A percentile compares a stretch with the other conserved stretches of the same genome.
Conservation (phyloP, 1,140 invertebrate genomes). For the Archivesica marissinica region DNA sequence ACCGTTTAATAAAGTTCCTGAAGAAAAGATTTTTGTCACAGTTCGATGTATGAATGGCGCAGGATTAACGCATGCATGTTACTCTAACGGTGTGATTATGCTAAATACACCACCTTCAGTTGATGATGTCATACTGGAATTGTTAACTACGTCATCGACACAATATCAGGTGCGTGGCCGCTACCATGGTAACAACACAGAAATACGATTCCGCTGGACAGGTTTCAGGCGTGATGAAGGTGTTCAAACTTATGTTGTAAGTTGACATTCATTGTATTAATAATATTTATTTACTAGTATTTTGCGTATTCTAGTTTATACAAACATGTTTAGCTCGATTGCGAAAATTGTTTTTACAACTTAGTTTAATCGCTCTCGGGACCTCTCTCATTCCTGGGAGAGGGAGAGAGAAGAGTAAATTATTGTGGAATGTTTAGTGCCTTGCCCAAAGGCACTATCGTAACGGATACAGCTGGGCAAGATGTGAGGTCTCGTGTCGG, state of each 20-base stretch:
- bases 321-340: not conserved
- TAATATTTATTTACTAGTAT: not conserved
- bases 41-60: constrained; percentile 39
- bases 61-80: not conserved
- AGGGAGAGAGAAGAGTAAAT: not conserved
- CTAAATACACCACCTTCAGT: not conserved
- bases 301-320: not conserved
- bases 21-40: constrained; percentile 15
- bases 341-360: not conserved
- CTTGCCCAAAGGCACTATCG: too few relatives aligned
- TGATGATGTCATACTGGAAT: not conserved
- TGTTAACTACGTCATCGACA: not conserved
- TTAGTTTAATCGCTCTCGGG: too few relatives aligned
- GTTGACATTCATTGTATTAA: not conserved
- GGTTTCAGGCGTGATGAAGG: constrained; percentile 39
- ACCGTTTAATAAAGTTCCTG: not conserved
- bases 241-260: constrained; percentile 37
- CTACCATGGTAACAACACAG: constrained; percentile 29
- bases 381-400: not conserved
- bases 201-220: constrained; percentile 34
- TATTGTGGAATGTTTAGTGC: not conserved
- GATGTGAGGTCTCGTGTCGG: too few relatives aligned
- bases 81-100: constrained; percentile 22
- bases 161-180: constrained; percentile 7
- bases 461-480: too few relatives aligned